phyloP scores from a whole-genome alignment of 2,797 vertebrate genomes.

The Mycteria americana region DNA sequence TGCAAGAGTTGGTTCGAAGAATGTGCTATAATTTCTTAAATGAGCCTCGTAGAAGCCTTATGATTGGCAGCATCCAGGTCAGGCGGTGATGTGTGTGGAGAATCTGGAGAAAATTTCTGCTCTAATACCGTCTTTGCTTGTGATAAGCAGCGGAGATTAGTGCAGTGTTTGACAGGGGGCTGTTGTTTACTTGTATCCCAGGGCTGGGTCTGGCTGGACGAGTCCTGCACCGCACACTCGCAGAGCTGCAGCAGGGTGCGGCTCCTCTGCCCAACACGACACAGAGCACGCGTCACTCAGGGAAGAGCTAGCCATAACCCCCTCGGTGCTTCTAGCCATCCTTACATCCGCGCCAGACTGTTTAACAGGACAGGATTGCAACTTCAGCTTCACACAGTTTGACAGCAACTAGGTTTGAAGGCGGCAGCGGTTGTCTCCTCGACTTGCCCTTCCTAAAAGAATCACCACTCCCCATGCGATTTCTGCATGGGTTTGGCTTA shows the following conservation, averaged over 20 bases:
- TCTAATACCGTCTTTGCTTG: rapidly evolving
- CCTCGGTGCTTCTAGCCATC: neutral
- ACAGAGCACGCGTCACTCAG: neutral
- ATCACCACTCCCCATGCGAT: neutral
- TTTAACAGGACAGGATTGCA: neutral
- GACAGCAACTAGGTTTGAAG: neutral
- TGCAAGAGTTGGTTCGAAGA: neutral
- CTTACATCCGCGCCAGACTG: neutral
- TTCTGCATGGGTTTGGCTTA: neutral
- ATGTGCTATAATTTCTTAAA: neutral
- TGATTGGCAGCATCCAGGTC: neutral
- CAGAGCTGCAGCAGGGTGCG: rapidly evolving
- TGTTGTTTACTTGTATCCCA: neutral
- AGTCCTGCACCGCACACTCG: too few species aligned
- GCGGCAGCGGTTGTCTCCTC: neutral
- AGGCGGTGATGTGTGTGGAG: neutral
- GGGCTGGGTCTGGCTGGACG: neutral
- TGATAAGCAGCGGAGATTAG: neutral
- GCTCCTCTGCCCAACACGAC: neutral
- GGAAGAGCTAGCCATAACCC: neutral
- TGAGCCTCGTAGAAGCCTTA: neutral
- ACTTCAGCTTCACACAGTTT: neutral
- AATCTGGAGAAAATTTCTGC: neutral
- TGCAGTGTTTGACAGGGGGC: neutral
- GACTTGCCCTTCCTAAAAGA: neutral